Conservation (phyloP, 2,888 invertebrate genomes). For the Megamerina dolium region DNA sequence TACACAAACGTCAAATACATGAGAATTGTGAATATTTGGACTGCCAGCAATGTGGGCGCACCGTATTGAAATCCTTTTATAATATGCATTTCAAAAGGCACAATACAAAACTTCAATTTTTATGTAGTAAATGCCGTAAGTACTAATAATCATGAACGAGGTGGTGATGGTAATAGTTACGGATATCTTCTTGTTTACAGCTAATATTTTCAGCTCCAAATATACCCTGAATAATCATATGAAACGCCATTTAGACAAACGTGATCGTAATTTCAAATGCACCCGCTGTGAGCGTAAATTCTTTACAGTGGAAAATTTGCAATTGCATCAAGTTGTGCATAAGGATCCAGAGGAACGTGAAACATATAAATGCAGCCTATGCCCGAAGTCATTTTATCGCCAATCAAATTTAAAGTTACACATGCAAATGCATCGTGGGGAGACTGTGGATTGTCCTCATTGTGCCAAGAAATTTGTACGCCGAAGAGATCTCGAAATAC, state of each 20-base stretch:
- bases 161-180: no score
- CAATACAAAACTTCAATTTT: constrained; percentile 10
- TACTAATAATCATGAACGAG: constrained; percentile 1
- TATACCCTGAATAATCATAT: constrained; percentile 19
- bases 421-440: constrained; percentile 28
- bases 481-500: constrained; percentile 23
- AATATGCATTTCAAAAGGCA: constrained; percentile 8
- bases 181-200: constrained; percentile 12
- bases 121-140: constrained; percentile 27
- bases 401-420: constrained; percentile 24
- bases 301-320: constrained; percentile 20
- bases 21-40: constrained; percentile 14
- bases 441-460: constrained; percentile 24
- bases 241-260: constrained; percentile 21
- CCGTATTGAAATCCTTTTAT: constrained; percentile 13
- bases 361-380: constrained; percentile 21
- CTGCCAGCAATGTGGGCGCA: constrained; percentile 16
- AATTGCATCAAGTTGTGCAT: constrained; percentile 19
- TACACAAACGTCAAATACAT: constrained; percentile 15
- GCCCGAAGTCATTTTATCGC: constrained; percentile 24
- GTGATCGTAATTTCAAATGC: constrained; percentile 22
- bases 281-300: constrained; percentile 21
- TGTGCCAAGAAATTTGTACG: constrained; percentile 27
- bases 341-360: constrained; percentile 20
- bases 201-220: constrained; percentile 23